Percentiles rank a stretch among this genome's conserved stretches.
Conservation (phyloP, 2,113 vertebrate genomes). For the Cardinalis cardinalis region DNA sequence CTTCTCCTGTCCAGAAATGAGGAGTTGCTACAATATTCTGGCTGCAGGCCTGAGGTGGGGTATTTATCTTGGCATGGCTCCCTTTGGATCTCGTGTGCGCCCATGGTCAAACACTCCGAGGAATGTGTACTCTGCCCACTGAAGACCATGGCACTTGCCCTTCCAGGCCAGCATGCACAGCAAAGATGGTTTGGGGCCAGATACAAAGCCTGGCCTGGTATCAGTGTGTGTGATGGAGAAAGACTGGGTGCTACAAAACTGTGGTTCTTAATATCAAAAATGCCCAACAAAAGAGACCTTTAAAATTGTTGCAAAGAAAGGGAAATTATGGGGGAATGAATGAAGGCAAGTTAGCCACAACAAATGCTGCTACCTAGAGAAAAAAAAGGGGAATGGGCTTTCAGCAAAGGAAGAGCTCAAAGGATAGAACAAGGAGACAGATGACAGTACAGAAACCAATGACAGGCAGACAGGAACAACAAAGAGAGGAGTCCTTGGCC, state of each 20-base stretch:
- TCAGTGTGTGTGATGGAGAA: neutral
- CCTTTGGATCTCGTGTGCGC: neutral
- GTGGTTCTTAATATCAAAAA: neutral
- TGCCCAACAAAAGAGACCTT: neutral
- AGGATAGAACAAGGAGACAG: neutral
- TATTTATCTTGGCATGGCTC: constrained; percentile 12
- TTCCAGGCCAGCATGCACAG: neutral
- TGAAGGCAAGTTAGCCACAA: neutral
- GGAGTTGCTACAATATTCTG: neutral
- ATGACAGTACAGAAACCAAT: neutral
- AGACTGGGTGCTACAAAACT: neutral
- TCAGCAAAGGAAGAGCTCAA: neutral
- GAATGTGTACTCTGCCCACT: neutral
- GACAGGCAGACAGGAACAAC: neutral
- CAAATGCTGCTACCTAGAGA: neutral
- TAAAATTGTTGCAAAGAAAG: neutral
- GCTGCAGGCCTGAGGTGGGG: neutral
- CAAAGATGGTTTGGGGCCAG: neutral
- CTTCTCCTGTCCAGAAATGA: neutral
- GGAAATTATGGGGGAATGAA: neutral
- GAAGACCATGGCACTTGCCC: neutral
- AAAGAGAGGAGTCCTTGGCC: neutral
- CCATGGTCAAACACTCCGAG: neutral
- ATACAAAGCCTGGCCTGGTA: neutral
- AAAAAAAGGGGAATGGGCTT: neutral